Percentiles rank a stretch among this genome's conserved stretches.
These are phyloP conservation scores for Bombus superbus DNA, from an alignment of 1,140 invertebrate genomes.

Conservation along the genomic window DNA sequence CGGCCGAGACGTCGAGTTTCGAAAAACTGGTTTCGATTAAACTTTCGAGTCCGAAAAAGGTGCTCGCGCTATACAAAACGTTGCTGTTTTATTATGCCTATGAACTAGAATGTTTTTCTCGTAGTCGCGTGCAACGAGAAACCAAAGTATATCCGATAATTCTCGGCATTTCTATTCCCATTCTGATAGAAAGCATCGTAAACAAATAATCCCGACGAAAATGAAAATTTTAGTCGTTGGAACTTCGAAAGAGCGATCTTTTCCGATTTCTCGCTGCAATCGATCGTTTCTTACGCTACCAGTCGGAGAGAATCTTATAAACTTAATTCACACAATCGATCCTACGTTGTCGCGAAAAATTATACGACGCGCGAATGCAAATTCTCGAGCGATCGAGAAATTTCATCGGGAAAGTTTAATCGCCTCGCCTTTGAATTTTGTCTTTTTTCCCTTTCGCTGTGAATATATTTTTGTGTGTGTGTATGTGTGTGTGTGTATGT, in stretches of 20 bases:
- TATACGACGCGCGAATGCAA: background rate
- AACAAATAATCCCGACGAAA: too few species aligned
- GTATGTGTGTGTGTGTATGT: background rate
- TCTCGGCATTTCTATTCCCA: background rate
- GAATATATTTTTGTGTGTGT: background rate
- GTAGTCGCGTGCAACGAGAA: background rate
- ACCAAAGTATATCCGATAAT: background rate
- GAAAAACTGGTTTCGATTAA: conserved; percentile 33
- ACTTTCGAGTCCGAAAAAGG: conserved; percentile 26
- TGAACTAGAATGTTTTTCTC: background rate
- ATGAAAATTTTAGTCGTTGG: background rate
- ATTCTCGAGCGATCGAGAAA: background rate
- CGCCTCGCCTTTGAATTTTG: conserved; percentile 11
- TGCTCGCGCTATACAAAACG: conserved; percentile 12
- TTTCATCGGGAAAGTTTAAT: conserved; percentile 45
- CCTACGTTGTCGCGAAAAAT: background rate
- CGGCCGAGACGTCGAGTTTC: conserved; percentile 14
- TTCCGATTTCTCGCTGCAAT: background rate
- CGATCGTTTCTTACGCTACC: conserved; percentile 11
- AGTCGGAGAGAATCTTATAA: conserved; percentile 28
- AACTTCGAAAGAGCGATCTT: too few species aligned
- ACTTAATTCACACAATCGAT: conserved; percentile 9
- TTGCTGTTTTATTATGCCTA: background rate
- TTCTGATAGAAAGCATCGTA: too few species aligned
- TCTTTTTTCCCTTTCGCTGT: conserved; percentile 3